Base-by-base conservation (phyloP, 2,888 invertebrate genomes). In the Myopa tessellatipennis region DNA sequence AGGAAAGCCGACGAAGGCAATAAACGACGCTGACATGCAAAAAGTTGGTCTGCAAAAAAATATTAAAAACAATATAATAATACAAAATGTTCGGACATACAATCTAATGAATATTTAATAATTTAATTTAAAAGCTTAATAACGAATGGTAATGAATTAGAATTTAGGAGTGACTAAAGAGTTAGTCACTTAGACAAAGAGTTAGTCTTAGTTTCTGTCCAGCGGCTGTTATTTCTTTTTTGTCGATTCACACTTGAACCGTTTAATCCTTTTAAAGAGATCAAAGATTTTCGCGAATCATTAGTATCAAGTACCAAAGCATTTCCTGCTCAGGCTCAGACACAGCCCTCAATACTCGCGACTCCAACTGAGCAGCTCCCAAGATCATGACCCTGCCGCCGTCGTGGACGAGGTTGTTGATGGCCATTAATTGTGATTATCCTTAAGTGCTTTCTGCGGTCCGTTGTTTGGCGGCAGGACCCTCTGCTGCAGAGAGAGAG, bases 381-480 rank as follows among this genome's bases (percentile, higher is more conserved):
- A 34, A 36, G 8, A 38, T 65, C 34, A 26, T 3, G 16, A 7
- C 14, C 65, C 34, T 36, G 65, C 5, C 38, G 65, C 65, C 26
- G 16, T 38, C 65, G 34, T 65, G 34, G 61, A 65, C 65, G 65
- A 36, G 34, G 34, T 65, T 38, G 36, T 40, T 72, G 72, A 5
- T 55, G 72, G 72, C 55, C 72, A 77, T 77, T 77, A 72, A 77
- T 77, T 77, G 14, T 72, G 55, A 77, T 77, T 77, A 72, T 58
- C 16, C 77, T 60, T 77, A 77, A 77, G 77, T 77, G 77, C 77
- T 77, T 77, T 68, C 36, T 60, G 71, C 67, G 67, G 65, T 77
- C 58, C 63, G 26, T 60, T 36, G 63, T 68, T 12, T 26, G 34
- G 45, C 69, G 7, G 69, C 34, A 67, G 74, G 36, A 12, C 36